Conservation (phyloP, 35 echinoderm and acorn worm species). For the Patiria miniata region DNA sequence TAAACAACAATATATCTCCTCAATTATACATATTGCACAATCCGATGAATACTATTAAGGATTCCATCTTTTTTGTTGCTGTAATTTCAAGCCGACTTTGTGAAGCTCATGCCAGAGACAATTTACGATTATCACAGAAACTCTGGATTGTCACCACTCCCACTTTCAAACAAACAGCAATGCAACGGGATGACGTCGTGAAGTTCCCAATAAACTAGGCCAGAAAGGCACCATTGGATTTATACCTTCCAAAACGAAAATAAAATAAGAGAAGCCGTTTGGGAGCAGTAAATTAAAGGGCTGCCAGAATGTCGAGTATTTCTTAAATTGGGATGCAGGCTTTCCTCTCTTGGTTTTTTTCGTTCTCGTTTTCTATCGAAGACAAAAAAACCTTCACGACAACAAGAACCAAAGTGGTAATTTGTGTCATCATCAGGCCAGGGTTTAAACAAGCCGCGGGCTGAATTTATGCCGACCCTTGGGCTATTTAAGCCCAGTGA, state of each 20-base stretch:
- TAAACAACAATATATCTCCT: no score
- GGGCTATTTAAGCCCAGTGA: background rate
- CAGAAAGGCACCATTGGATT: background rate
- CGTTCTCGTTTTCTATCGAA: background rate
- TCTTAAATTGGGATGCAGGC: background rate
- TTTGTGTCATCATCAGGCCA: background rate
- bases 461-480: background rate
- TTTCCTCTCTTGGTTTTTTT: background rate
- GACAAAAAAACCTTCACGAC: background rate
- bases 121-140: background rate
- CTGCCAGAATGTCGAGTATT: background rate
- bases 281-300: background rate
- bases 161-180: slow-evolving; percentile 12
- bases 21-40: no score
- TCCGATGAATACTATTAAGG: no score
- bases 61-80: no score
- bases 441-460: background rate
- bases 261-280: no score
- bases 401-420: background rate
- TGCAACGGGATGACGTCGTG: background rate
- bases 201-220: background rate
- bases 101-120: background rate
- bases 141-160: background rate
- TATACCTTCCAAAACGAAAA: background rate
- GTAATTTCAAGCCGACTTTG: background rate